Base-by-base conservation (phyloP, 2,888 invertebrate species). In the Oscheius onirici region DNA sequence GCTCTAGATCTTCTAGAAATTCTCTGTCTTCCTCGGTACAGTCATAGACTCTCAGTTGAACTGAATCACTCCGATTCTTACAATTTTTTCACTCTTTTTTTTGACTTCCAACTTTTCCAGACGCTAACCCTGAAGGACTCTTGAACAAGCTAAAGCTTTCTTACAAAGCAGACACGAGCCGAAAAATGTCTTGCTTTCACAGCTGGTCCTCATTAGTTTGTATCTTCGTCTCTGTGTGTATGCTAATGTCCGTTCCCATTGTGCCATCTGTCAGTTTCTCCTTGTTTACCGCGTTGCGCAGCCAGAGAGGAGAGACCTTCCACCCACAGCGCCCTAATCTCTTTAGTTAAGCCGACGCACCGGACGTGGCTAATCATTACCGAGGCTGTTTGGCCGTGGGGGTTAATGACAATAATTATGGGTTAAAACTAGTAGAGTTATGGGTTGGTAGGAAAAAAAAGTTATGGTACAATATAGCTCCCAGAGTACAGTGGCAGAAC, bases 321-420 rank as follows among this genome's bases (percentile, higher is more conserved):
- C 58, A 40, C 58, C 58, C 22, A 20, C n/a, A 34, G 34, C 34
- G 46, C 49, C 49, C 63, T 63, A 63, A 63, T 63, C 63, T 49
- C 17, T 28, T 46, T 49, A 43, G 60, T 60, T 60, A 63, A 63
- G 63, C 63, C 49, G 46, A 46, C 63, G 63, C n/a, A 41, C 61
- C 61, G 34, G 34, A 44, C 61, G 34, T 34, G 49, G 63, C 63
- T 63, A 63, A 63, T 49, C 49, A 63, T 63, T 63, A 63, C 63
- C 63, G 60, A 43, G 15, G 17, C 17, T 17, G 17, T 22, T 20
- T 22, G 15, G 49, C 15, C 10, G 49, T 49, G 49, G 10, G 49
- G 22, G 17, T 10, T 17, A 22, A 49, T 17, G 49, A 49, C 49
- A 49, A 17, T 17, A 17, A 17, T 17, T 17, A n/a, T 46, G 3